Evolutionary conservation across 2,113 vertebrate genomes (phyloP), one percentile per base, ranked within the genome.

Genomic region (Thalassarche chlororhynchos): DNA sequence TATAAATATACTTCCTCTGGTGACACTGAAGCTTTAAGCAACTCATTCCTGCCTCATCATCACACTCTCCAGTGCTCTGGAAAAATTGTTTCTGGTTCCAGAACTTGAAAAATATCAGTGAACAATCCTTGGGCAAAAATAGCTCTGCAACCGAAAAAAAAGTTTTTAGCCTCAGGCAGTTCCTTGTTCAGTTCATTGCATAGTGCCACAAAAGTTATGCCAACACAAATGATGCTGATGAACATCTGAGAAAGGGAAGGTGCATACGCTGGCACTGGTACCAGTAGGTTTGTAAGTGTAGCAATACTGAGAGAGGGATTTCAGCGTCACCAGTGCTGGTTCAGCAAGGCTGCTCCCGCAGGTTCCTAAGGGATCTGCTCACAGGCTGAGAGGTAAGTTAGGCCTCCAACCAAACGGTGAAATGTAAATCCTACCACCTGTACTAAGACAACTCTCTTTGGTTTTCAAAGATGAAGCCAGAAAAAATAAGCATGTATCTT

Each of bases 191-290:
- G 23, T 47, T 79, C 24, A 21, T 34, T 71, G 52, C 12, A 12
- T 17, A 81, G 14, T 65, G 25, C 31, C 32, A 57, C 44, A 44
- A 28, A 25, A 76, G n/a, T 28, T 52, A 16, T 9, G 20, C 25
- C 40, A 49, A 54, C 8, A 21, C 36, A 74, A 76, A 83, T 0
- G 9, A 36, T 69, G 70, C 31, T 34, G 26, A 51, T 34, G 36
- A 90, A 34, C 26, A 14, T 1, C 16, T 6, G 10, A 47, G 49
- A 80, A 76, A 71, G 44, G 31, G n/a, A 85, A 92, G 31, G 46
- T 65, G 24, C 14, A 14, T 9, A 5, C 0, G 0, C 24, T 76
- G 40, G 46, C 29, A 23, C 10, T 55, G 23, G 3, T 64, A 58
- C 14, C 23, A 28, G 31, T 4, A 66, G 21, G 40, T 47, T 44